A percentile compares a stretch with the other conserved stretches of the same genome.
Conservation (phyloP, 2,797 vertebrate genomes). For the Pseudomugil gertrudae region DNA sequence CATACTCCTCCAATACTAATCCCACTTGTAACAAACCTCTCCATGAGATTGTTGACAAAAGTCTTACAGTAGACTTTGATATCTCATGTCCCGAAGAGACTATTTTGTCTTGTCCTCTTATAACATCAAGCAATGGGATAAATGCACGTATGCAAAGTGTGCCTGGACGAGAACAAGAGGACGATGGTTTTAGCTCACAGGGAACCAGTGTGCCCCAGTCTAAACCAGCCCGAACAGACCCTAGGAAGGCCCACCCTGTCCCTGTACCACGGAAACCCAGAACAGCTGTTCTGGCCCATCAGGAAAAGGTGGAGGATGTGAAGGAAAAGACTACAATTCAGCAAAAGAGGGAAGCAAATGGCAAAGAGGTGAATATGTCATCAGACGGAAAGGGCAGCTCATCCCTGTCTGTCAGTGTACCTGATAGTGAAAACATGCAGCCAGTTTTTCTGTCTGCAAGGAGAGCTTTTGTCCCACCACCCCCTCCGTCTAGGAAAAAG, state of each 20-base stretch:
- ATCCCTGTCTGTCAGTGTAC: conserved; percentile 73
- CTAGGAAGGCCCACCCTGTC: conserved; percentile 80
- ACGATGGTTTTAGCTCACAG: conserved; percentile 34
- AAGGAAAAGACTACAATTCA: conserved; percentile 36
- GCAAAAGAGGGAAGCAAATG: conserved; percentile 61
- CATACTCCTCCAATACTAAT: conserved; percentile 3
- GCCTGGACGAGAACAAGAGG: conserved; percentile 28
- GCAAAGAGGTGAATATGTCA: conserved; percentile 67
- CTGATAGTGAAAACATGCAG: conserved; percentile 33
- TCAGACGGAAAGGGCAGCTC: conserved; percentile 70
- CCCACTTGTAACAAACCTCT: conserved; percentile 21
- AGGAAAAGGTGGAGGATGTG: conserved; percentile 82
- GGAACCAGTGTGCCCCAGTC: conserved; percentile 12
- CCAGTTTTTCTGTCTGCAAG: conserved; percentile 27
- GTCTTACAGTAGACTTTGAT: conserved; percentile 15
- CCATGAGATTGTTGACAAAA: conserved; percentile 33
- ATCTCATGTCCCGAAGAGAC: conserved; percentile 2
- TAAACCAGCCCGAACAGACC: conserved; percentile 24
- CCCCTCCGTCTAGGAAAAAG: conserved; percentile 68
- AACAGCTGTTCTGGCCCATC: conserved; percentile 67
- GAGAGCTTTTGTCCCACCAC: conserved; percentile 38
- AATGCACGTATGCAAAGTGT: conserved; percentile 14
- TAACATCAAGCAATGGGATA: conserved; percentile 41
- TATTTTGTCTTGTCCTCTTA: conserved; percentile 17
- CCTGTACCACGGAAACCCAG: conserved; percentile 84